A percentile compares a stretch with the other conserved stretches of the same genome.
phyloP scores from a whole-genome alignment of 2,888 invertebrate genomes.

The Stenurella melanura region DNA sequence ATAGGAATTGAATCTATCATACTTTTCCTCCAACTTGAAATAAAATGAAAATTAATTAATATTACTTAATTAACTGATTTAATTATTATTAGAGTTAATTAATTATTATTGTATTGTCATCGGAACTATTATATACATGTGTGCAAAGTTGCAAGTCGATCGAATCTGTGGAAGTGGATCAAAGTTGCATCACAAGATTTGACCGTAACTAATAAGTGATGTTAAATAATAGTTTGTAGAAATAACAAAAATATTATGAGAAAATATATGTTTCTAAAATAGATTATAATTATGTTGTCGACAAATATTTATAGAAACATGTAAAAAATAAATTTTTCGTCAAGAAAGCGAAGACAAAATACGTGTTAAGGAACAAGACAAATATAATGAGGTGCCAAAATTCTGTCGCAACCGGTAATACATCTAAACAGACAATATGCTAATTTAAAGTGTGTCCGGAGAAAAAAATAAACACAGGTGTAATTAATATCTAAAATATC shows the following conservation, averaged over 20 bases:
- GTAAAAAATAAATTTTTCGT: conserved; percentile 31
- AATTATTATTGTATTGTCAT: no score
- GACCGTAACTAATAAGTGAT: no score
- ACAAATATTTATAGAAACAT: conserved; percentile 36
- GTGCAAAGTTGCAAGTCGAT: no score
- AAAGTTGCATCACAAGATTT: no score
- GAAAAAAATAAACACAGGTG: background rate
- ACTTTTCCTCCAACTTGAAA: no score
- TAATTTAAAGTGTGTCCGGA: background rate
- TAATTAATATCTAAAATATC: background rate
- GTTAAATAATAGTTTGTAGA: no score
- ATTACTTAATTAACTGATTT: no score
- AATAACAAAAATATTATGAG: background rate
- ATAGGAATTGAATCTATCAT: no score
- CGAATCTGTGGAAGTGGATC: no score
- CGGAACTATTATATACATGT: no score
- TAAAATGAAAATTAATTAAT: no score
- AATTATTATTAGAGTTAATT: no score
- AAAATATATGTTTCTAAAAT: conserved; percentile 1
- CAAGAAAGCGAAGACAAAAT: conserved; percentile 36
- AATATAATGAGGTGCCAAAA: conserved; percentile 35
- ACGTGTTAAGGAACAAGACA: conserved; percentile 22
- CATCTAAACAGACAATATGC: background rate
- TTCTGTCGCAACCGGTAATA: conserved; percentile 18
- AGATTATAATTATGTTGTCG: conserved; percentile 31